phyloP scores from a whole-genome alignment of 1,140 invertebrate species.

The Diorhabda sublineata region DNA sequence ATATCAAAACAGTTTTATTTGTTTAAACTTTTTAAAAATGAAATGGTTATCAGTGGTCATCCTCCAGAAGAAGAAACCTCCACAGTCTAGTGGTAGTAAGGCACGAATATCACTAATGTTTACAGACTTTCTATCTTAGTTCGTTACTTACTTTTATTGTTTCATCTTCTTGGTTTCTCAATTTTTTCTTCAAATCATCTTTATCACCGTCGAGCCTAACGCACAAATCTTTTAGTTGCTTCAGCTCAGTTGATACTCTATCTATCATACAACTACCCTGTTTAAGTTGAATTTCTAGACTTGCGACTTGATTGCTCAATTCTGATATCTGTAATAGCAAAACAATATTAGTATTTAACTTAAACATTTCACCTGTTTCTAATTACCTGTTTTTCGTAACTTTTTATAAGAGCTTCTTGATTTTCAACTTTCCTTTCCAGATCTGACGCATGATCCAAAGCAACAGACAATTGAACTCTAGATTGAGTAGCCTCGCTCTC shows the following conservation, averaged over 20 bases:
- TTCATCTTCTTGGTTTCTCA: constrained; percentile 44
- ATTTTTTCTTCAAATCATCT: constrained; percentile 46
- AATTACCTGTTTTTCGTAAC: constrained; percentile 54
- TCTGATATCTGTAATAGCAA: constrained; percentile 49
- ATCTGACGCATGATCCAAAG: constrained; percentile 52
- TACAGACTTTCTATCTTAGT: background rate
- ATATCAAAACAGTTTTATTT: too few relatives aligned
- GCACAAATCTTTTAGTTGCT: constrained; percentile 51
- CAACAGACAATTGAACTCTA: constrained; percentile 51
- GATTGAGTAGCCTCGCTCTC: constrained; percentile 65
- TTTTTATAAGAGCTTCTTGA: constrained; percentile 51
- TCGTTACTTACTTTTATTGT: constrained; percentile 44
- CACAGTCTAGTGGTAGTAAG: too few relatives aligned
- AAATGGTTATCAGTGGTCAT: too few relatives aligned
- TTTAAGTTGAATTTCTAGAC: constrained; percentile 51
- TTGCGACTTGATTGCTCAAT: constrained; percentile 52
- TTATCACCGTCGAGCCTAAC: constrained; percentile 55
- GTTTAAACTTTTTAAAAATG: too few relatives aligned
- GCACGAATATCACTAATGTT: background rate
- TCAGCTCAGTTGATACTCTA: constrained; percentile 48
- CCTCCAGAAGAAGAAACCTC: too few relatives aligned
- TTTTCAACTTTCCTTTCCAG: constrained; percentile 52
- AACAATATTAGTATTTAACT: background rate
- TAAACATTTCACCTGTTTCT: background rate
- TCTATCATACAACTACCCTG: constrained; percentile 46